Evolutionary conservation across 35 echinoderm and acorn worm species (phyloP).

Genomic region (Ptychodera flava): DNA sequence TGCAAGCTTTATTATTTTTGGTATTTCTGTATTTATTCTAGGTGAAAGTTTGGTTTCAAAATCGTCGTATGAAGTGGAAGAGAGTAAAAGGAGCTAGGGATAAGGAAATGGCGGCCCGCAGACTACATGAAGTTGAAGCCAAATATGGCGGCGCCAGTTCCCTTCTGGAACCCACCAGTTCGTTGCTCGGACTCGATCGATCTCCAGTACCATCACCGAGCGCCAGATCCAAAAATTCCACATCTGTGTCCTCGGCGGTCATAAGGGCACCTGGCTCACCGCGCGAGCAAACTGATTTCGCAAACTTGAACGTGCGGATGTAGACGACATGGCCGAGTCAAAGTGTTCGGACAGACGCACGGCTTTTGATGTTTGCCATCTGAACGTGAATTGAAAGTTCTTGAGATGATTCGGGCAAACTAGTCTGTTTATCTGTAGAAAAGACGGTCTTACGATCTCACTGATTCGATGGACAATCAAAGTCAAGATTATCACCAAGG

Average conservation of each 20-base stretch:
- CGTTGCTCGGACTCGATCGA: too few relatives aligned
- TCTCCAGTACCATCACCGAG: background rate
- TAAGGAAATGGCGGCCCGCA: constrained; percentile 84
- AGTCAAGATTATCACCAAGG: too few relatives aligned
- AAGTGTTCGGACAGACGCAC: too few relatives aligned
- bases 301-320: background rate
- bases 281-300: background rate
- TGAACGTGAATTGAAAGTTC: too few relatives aligned
- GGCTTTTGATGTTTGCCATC: too few relatives aligned
- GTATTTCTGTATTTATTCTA: background rate
- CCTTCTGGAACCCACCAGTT: background rate
- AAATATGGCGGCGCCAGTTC: constrained; percentile 41
- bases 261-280: background rate
- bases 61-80: constrained; percentile 99
- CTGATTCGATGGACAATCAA: too few relatives aligned
- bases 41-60: constrained; percentile 99
- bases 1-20: background rate
- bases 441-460: too few relatives aligned
- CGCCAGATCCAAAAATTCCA: background rate
- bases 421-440: too few relatives aligned
- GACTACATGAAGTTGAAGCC: constrained; percentile 93
- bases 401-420: too few relatives aligned
- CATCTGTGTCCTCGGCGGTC: background rate
- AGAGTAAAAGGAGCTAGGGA: constrained; percentile 95
- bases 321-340: too few relatives aligned